These are phyloP conservation scores for Henricia sp. DNA, from an alignment of 53 echinoderm and acorn worm species.

Conservation along the genomic window DNA sequence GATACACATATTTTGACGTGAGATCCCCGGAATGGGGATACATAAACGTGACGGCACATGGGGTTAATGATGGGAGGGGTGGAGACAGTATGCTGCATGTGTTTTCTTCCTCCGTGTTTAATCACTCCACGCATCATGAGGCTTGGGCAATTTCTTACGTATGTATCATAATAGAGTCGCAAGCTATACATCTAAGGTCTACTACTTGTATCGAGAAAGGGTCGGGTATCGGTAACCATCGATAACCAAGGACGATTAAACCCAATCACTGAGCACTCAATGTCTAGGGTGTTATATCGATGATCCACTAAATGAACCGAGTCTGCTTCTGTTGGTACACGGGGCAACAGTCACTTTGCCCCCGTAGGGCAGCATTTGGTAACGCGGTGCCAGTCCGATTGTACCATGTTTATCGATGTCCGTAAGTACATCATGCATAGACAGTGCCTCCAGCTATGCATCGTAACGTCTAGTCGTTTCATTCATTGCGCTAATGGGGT, in stretches of 20 bases:
- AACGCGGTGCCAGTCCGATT: conserved; percentile 28
- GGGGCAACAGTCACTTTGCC: background rate
- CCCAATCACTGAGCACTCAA: background rate
- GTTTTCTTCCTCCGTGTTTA: no score
- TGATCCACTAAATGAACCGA: background rate
- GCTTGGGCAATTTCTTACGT: no score
- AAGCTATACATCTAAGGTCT: no score
- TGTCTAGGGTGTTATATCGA: background rate
- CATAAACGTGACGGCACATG: no score
- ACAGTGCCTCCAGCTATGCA: background rate
- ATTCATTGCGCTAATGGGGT: conserved; percentile 51
- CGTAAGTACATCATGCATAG: conserved; percentile 12
- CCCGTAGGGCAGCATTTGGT: background rate
- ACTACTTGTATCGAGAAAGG: conserved; percentile 8
- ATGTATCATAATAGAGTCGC: no score
- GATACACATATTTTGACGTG: no score
- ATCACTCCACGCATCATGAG: no score
- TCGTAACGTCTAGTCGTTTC: conserved; percentile 24
- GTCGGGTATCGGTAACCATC: conserved; percentile 19
- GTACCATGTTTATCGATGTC: conserved; percentile 33
- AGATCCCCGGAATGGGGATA: no score
- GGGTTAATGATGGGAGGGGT: no score
- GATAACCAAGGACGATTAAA: background rate
- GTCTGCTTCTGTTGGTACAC: background rate
- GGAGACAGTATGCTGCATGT: no score